These are phyloP conservation scores for Hymenochirus boettgeri DNA, from an alignment of 2,113 vertebrate species.

Conservation along the genomic window DNA sequence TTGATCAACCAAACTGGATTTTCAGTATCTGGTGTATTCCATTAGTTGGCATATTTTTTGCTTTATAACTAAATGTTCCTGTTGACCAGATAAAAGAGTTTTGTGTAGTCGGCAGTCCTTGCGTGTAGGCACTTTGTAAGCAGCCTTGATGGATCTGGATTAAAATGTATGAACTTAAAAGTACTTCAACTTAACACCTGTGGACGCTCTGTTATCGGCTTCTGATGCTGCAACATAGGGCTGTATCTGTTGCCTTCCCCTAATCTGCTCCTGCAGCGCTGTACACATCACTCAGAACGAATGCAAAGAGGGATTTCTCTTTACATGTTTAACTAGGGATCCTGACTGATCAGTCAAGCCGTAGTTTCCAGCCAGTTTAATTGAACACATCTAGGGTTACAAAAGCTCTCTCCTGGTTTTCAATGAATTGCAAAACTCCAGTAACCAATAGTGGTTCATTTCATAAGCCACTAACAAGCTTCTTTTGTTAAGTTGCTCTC, in stretches of 20 bases:
- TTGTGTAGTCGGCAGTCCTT: slow-evolving; percentile 37
- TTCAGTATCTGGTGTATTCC: slow-evolving; percentile 84
- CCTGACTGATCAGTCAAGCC: slow-evolving; percentile 40
- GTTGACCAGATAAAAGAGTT: slow-evolving; percentile 4
- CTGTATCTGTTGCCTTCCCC: slow-evolving; percentile 30
- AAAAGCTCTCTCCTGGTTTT: slow-evolving; percentile 43
- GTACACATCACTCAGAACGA: slow-evolving; percentile 24
- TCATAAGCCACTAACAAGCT: slow-evolving; percentile 44
- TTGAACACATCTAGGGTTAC: slow-evolving; percentile 53
- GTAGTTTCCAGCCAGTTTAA: slow-evolving; percentile 36
- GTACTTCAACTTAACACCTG: slow-evolving; percentile 66
- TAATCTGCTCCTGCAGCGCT: slow-evolving; percentile 32
- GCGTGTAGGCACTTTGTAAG: slow-evolving; percentile 56
- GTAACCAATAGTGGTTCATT: slow-evolving; percentile 49
- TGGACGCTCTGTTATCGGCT: slow-evolving; percentile 62
- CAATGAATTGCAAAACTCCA: slow-evolving; percentile 40
- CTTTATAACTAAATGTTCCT: slow-evolving; percentile 34
- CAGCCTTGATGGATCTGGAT: slow-evolving; percentile 53
- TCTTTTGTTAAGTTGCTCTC: slow-evolving; percentile 39
- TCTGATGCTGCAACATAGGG: slow-evolving; percentile 32
- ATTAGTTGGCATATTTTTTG: slow-evolving; percentile 79
- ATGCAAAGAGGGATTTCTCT: slow-evolving; percentile 33
- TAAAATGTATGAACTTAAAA: slow-evolving; percentile 63
- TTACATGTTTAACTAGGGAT: slow-evolving; percentile 36
- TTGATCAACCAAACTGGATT: slow-evolving; percentile 94